phyloP scores from a whole-genome alignment of 35 echinoderm and acorn worm genomes.

The Ptychodera flava region DNA sequence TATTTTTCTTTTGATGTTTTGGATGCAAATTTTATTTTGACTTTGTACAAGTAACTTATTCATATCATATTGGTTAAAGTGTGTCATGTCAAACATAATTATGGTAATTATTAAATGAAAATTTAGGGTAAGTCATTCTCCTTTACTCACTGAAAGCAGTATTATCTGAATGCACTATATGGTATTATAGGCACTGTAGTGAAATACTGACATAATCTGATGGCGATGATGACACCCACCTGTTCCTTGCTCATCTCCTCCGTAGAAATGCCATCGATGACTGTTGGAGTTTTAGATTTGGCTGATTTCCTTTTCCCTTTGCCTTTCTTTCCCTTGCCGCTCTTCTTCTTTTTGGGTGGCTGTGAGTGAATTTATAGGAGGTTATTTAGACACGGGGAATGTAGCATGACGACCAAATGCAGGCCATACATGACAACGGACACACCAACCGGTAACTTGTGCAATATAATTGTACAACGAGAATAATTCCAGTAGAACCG shows the following conservation, averaged over 20 bases:
- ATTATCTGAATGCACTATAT: no score
- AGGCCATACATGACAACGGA: background rate
- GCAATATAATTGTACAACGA: background rate
- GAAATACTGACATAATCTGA: background rate
- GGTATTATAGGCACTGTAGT: background rate
- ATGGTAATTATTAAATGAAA: no score
- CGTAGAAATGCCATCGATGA: slow-evolving; percentile 98
- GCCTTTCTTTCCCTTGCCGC: slow-evolving; percentile 82
- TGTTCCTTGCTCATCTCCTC: slow-evolving; percentile 98
- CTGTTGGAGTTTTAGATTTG: slow-evolving; percentile 95
- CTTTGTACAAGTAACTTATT: no score
- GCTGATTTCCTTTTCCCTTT: slow-evolving; percentile 97
- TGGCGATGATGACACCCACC: slow-evolving; percentile 20
- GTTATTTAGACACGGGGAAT: no score
- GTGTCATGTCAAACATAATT: no score
- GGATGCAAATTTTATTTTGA: no score
- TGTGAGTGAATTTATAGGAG: no score
- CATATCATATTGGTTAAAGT: no score
- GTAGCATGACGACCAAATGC: no score
- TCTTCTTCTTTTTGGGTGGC: slow-evolving; percentile 90
- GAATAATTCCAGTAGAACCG: background rate
- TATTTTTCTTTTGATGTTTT: no score
- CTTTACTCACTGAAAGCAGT: no score
- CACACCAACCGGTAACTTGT: background rate
- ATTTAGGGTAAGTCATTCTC: no score